Conservation (phyloP, 2,113 vertebrate species). For the Oplegnathus fasciatus region DNA sequence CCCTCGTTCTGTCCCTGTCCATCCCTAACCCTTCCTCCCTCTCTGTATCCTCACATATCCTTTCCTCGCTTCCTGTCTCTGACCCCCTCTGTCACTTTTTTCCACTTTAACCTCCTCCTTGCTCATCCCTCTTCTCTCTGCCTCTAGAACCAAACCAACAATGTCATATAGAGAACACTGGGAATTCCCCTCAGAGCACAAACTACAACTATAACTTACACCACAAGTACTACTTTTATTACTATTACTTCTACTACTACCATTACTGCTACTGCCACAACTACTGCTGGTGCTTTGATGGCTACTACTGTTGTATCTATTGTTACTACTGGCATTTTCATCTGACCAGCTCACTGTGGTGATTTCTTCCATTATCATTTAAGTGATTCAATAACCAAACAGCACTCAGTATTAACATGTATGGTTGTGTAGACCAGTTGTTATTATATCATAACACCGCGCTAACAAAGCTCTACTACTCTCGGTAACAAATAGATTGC, state of each 20-base stretch:
- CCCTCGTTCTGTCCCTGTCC: constrained; percentile 55
- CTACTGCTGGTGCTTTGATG: background rate
- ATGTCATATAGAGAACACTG: constrained; percentile 2
- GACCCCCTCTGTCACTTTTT: constrained; percentile 35
- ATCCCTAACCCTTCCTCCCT: constrained; percentile 33
- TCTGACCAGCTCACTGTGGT: background rate
- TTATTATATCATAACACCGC: background rate
- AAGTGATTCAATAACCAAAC: background rate
- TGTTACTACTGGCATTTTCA: too few relatives aligned
- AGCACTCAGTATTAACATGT: background rate
- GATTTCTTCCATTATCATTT: background rate
- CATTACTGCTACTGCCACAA: background rate
- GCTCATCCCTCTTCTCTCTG: constrained; percentile 4
- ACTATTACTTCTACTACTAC: background rate
- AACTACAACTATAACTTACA: background rate
- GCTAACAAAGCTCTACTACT: background rate
- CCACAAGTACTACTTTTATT: background rate
- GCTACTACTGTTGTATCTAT: background rate
- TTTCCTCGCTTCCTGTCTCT: constrained; percentile 41
- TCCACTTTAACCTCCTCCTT: constrained; percentile 29
- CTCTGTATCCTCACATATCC: constrained; percentile 48
- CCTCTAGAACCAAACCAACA: background rate
- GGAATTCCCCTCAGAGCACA: background rate
- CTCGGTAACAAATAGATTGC: background rate
- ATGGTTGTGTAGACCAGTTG: too few relatives aligned